These are phyloP conservation scores for Corythaeola cristata DNA, from an alignment of 2,113 vertebrate genomes.

Conservation along the genomic window DNA sequence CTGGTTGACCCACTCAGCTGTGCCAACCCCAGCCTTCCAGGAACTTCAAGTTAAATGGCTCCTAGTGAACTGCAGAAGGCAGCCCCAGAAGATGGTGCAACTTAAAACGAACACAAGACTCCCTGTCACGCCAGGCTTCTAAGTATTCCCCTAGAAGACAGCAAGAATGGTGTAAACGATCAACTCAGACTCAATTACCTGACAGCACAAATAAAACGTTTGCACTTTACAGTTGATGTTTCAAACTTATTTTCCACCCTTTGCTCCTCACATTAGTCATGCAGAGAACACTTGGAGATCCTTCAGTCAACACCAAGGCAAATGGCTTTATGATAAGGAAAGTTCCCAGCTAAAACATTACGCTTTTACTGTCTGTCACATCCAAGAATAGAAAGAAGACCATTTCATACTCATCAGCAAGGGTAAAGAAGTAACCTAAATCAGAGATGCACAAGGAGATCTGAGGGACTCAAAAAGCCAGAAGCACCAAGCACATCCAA, in stretches of 20 bases:
- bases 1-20: background rate
- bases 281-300: background rate
- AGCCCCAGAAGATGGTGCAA: background rate
- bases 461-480: background rate
- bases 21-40: background rate
- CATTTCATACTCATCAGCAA: background rate
- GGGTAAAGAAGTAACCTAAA: background rate
- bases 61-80: background rate
- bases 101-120: background rate
- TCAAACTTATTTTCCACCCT: background rate
- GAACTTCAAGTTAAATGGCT: background rate
- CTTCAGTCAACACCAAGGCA: background rate
- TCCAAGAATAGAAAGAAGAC: background rate
- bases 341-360: background rate
- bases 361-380: background rate
- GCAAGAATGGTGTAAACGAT: background rate
- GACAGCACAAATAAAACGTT: background rate
- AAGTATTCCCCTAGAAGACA: background rate
- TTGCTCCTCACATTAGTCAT: background rate
- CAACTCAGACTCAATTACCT: background rate
- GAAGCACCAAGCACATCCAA: background rate
- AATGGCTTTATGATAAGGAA: background rate
- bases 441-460: background rate
- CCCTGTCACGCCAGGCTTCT: background rate
- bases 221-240: background rate